phyloP scores from a whole-genome alignment of 2,797 vertebrate genomes.

The Thalassophryne amazonica region DNA sequence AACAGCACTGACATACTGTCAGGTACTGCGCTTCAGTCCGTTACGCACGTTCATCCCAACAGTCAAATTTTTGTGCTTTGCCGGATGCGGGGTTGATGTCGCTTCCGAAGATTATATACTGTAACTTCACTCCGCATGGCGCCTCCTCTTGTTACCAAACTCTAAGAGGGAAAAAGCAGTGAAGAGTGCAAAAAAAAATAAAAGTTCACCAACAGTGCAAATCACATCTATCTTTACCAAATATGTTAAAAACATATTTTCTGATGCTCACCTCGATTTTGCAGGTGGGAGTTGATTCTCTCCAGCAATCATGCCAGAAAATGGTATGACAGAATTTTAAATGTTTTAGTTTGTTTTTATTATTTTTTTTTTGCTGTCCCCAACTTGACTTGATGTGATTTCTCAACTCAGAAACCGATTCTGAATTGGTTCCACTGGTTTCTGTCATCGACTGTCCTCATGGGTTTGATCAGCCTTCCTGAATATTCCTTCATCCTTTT shows the following conservation, averaged over 20 bases:
- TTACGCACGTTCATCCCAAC: conserved; percentile 44
- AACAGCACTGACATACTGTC: conserved; percentile 39
- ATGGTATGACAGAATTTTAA: conserved; percentile 50
- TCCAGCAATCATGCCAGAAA: conserved; percentile 56
- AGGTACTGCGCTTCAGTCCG: conserved; percentile 46
- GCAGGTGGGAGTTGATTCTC: conserved; percentile 41
- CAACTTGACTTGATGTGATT: conserved; percentile 40
- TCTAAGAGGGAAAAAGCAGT: conserved; percentile 52
- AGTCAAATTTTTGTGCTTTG: conserved; percentile 75
- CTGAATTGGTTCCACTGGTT: conserved; percentile 1
- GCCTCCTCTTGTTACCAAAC: conserved; percentile 65
- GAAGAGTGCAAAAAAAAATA: conserved; percentile 26
- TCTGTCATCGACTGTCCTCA: conserved; percentile 27
- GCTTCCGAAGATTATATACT: conserved; percentile 60
- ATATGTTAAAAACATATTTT: conserved; percentile 21
- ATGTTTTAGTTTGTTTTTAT: conserved; percentile 11
- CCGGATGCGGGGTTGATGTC: conserved; percentile 62
- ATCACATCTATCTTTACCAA: conserved; percentile 18
- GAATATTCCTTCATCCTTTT: conserved; percentile 43
- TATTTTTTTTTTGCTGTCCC: conserved; percentile 29
- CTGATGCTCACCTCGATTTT: conserved; percentile 64
- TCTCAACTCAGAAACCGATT: conserved; percentile 30
- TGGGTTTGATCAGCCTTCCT: conserved; percentile 24
- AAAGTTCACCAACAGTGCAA: conserved; percentile 16
- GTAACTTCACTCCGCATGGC: conserved; percentile 52